Evolutionary conservation across 2,113 vertebrate genomes (phyloP), one percentile per base, ranked within the genome.

Genomic region (Pycnonotus jocosus): DNA sequence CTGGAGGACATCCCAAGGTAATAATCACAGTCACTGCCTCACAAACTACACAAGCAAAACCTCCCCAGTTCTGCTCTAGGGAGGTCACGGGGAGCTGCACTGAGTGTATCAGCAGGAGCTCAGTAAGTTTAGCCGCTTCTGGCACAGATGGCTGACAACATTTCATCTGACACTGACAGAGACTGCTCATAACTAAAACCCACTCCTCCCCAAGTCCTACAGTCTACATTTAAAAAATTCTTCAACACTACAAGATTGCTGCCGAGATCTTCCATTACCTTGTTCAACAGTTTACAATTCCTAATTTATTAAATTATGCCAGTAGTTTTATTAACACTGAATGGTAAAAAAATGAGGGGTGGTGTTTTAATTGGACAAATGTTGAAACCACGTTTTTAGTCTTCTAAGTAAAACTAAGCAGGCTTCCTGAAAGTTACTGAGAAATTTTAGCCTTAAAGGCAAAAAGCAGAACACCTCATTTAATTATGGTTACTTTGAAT

Each of bases 401-500:
- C 61, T 76, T 64, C 9, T 84, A 69, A 61, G 62, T 38, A 62
- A 70, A 92, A 87, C 15, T 47, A 58, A 70, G 19, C 38, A 86
- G 33, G 24, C 17, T 74, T 95, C 70, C 86, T 87, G 50, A 90
- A 87, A 89, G 24, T 56, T 18, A 81, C 68, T 81, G n/a, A 72
- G 42, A 92, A 96, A 80, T 50, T 57, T 27, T 73, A 92, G 70
- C 35, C 38, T 95, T 71, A 88, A 81, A 92, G 56, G 88, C 48
- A 81, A 88, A 84, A 84, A 78, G 37, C 38, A 93, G 47, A 86
- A 79, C 60, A 45, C 25, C 28, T 83, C 66, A 78, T 81, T 95
- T 90, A 90, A 94, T 91, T 74, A 86, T 15, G 64, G 33, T 86
- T 86, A 81, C n/a, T 93, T 87, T 30, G 25, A 91, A 91, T 87